phyloP scores from a whole-genome alignment of 2,888 invertebrate species.

The Lymantria dispar region DNA sequence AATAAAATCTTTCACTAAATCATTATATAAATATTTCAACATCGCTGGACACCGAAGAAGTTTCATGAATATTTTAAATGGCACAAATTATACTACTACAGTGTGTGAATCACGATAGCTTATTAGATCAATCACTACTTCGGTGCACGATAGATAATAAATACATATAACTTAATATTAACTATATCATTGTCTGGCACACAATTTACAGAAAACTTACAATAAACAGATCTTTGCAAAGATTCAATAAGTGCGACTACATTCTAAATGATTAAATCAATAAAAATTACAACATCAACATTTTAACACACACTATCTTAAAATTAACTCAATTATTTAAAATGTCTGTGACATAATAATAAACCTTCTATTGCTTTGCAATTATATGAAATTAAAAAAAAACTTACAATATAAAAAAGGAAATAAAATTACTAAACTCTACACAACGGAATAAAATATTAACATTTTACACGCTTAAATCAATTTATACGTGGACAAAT shows the following conservation, averaged over 20 bases:
- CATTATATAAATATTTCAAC: background rate
- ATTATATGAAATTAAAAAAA: background rate
- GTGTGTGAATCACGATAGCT: background rate
- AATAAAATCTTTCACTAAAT: background rate
- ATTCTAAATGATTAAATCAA: conserved; percentile 31
- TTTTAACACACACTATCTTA: conserved; percentile 17
- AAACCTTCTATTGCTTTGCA: background rate
- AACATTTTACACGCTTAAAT: background rate
- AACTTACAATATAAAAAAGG: no score
- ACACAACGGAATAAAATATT: background rate
- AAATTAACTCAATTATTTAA: conserved; percentile 7
- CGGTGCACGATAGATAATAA: background rate
- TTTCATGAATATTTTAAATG: background rate
- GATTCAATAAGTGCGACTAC: conserved; percentile 52
- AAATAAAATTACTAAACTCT: no score
- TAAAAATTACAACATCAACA: conserved; percentile 27
- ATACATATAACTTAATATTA: conserved; percentile 2
- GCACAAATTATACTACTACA: background rate
- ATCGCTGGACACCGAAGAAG: background rate
- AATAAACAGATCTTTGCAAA: conserved; percentile 56
- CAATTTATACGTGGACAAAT: conserved; percentile 1
- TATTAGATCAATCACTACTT: background rate
- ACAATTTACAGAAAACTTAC: conserved; percentile 32
- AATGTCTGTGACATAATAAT: background rate
- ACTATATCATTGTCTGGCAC: conserved; percentile 35